Base-by-base conservation (phyloP, 64 coral and sea anemone genomes). In the Actinia equina region DNA sequence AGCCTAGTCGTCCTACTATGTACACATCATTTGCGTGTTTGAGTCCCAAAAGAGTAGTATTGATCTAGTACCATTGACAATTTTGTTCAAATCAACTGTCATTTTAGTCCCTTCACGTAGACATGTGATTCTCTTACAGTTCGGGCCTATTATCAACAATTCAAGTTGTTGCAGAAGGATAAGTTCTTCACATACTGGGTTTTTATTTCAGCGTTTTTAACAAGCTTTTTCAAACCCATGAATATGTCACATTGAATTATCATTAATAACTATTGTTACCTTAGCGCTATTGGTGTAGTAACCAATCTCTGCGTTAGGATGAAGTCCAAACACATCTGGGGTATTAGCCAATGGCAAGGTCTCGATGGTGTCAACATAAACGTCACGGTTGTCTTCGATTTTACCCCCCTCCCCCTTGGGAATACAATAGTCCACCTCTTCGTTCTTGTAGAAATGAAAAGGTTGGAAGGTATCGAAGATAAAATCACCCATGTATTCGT, bases 391-490 rank as follows among this genome's bases (percentile, higher is more conserved):
- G 10, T 20, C 15, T n/a, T 92, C 90, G 15, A 53, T 54, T 11
- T 85, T 84, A 52, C 86, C 91, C 77, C 92, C 94, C 76, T 95
- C 91, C 10, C 91, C 83, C 77, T 95, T 99, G 71, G 97, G 97
- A n/a, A 99, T 99, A 44, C 94, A 99, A 74, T 99, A 99, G 69
- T 99, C 97, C 52, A 99, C 97, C 55, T 99, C 97, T 84, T 99
- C 97, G 82, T 91, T 93, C 62, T 86, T 99, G 88, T 99, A 99
- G 86, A 99, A 99, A 56, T 99, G 97, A 77, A 99, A 99, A 45
- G 97, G 97, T 85, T 99, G 97, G 86, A 99, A 99, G 53, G 97
- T 99, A 52, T 99, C 97, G 52, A 99, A 99, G 64, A 99, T 99
- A 58, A 99, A 99, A 20, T 99, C 97, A 9, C 97, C 97, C 97